phyloP scores from a whole-genome alignment of 2,113 vertebrate species.

The Micronisus gabar region DNA sequence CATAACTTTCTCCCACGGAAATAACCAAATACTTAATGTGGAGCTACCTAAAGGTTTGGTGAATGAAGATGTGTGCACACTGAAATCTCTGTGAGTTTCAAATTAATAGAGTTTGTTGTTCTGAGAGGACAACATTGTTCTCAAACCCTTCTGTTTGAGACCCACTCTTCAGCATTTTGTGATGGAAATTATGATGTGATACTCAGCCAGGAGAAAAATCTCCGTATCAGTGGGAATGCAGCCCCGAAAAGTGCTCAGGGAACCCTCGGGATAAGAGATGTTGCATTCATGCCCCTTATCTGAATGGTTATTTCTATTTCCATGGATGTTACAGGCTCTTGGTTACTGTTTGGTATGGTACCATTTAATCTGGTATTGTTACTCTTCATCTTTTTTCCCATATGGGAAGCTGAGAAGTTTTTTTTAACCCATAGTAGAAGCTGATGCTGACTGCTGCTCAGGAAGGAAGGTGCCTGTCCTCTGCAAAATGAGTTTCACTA shows the following conservation, averaged over 20 bases:
- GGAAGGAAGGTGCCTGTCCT: neutral
- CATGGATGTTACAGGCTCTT: too few relatives aligned
- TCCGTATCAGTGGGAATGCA: neutral
- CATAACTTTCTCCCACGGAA: neutral
- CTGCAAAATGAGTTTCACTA: neutral
- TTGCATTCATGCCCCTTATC: neutral
- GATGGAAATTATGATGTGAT: neutral
- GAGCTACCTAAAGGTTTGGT: neutral
- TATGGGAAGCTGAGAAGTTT: neutral
- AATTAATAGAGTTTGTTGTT: neutral
- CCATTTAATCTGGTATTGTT: neutral
- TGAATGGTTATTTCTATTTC: neutral
- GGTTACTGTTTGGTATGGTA: neutral
- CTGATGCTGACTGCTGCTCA: neutral
- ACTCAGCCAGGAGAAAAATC: neutral
- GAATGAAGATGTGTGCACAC: neutral
- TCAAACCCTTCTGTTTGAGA: neutral
- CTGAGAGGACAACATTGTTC: neutral
- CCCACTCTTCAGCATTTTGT: neutral
- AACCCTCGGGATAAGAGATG: neutral
- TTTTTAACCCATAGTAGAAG: neutral
- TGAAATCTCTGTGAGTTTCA: neutral
- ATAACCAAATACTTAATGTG: neutral
- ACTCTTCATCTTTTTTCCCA: neutral
- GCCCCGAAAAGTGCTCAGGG: neutral